Base-by-base conservation (phyloP, 2,888 invertebrate genomes). In the Teinopalpus imperialis region DNA sequence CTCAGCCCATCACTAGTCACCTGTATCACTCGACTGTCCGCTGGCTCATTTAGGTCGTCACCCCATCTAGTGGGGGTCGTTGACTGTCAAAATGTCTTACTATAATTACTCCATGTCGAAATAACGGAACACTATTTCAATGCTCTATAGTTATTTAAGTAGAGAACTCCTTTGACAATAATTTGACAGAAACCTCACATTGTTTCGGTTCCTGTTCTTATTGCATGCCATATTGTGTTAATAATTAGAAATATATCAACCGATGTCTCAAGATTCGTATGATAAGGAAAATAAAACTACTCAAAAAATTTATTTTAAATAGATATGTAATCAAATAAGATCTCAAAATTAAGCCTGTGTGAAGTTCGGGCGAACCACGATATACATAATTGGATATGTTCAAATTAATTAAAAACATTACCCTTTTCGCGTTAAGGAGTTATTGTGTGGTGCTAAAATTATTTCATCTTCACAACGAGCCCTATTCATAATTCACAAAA, bases 371-470 rank as follows among this genome's bases (percentile, higher is more conserved):
- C 7, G 16, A 2, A 3, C 16, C 2, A 16, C 16, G 16, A 16
- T 16, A 16, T 16, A 3, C 4, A 16, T 16, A 16, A 16, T 16
- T 16, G 10, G 5, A 3, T 4, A 3, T 29, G 10, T 18, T 16
- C 7, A 37, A 37, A 16, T 36, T 23, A 20, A 23, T 29, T 30
- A 3, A 12, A 9, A 20, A n/a, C 21, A n/a, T 6, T 26, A 34
- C 49, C 20, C 7, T 40, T 49, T 43, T 42, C 26, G 34, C 4
- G 4, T 26, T 49, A 51, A 57, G 53, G 52, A 56, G 56, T 57
- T 58, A 54, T 53, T 48, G 48, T 54, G 54, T 59, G 63, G 63
- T 65, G 63, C 63, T 65, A 63, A 7, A 2, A 37, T 16, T 21
- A 21, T 10, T 16, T 21, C 2, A 10, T 8, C 2, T 12, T 1